These are phyloP conservation scores for Euzophera pinguis DNA, from an alignment of 2,888 invertebrate genomes.

Conservation along the genomic window DNA sequence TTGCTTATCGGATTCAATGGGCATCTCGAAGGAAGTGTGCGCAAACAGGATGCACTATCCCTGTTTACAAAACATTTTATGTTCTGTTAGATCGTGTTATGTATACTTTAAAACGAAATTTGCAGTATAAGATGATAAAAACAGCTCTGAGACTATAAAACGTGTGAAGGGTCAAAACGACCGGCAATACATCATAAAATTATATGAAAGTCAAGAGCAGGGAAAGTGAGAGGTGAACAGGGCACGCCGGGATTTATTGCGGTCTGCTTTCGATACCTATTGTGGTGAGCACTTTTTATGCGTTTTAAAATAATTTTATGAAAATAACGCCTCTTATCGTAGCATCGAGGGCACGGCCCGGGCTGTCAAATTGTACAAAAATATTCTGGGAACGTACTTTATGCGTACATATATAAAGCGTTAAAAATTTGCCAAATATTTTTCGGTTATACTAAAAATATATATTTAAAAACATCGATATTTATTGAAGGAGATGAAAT, in stretches of 20 bases:
- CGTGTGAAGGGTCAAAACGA: slow-evolving; percentile 74
- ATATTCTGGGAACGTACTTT: too few species aligned
- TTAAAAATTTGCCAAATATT: background rate
- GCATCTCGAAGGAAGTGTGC: slow-evolving; percentile 19
- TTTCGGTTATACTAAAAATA: background rate
- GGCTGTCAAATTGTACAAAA: slow-evolving; percentile 23
- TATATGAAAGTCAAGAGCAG: slow-evolving; percentile 78
- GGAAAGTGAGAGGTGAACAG: slow-evolving; percentile 71
- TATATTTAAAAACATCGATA: too few species aligned
- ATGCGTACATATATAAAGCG: too few species aligned
- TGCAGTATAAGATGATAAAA: slow-evolving; percentile 39
- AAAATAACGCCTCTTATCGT: slow-evolving; percentile 51
- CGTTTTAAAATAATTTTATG: slow-evolving; percentile 61
- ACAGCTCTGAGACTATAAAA: slow-evolving; percentile 59
- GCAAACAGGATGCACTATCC: slow-evolving; percentile 38
- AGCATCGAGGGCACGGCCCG: slow-evolving; percentile 27
- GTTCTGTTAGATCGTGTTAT: slow-evolving; percentile 44
- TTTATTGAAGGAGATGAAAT: too few species aligned
- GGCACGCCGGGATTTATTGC: slow-evolving; percentile 66
- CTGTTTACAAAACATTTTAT: slow-evolving; percentile 43
- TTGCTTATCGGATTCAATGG: slow-evolving; percentile 17
- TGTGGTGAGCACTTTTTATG: slow-evolving; percentile 63
- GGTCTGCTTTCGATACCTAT: slow-evolving; percentile 75
- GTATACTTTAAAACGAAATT: slow-evolving; percentile 55
- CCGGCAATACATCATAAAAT: slow-evolving; percentile 76